Evolutionary conservation across 2,797 vertebrate genomes (phyloP), one percentile per base, ranked within the genome.

Genomic region (Coccyzus lansbergi): DNA sequence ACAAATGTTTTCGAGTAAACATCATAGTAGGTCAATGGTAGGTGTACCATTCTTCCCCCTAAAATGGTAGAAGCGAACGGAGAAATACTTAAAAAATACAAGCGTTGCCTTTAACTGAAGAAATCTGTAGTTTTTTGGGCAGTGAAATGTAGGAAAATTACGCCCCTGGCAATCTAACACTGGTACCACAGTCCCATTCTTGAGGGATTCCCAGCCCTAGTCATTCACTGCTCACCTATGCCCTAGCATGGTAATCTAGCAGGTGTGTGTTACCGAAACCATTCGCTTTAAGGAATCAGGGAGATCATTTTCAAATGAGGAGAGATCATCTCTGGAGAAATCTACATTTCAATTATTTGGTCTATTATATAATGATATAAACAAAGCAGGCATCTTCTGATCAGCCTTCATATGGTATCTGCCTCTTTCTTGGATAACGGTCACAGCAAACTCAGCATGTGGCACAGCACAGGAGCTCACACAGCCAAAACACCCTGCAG

Each of bases 1-100:
- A 80, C 14, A n/a, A 12, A 38, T 48, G 72, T 93, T 94, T 96
- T 86, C n/a, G 92, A 84, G 29, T 28, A 82, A 94, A 46, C 79
- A 69, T 48, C 8, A 7, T 83, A 60, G 53, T 6, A 78, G 5
- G n/a, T 33, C 55, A 72, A 11, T 33, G 21, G 31, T 91, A 81
- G 19, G 7, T 15, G 21, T 21, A 62, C 33, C 2, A 7, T 55
- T 68, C 62, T 55, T 31, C 22, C 68, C 33, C n/a, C n/a, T 11
- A 42, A 87, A 70, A 29, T 36, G 31, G 49, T 53, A 68, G 44
- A 51, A 22, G 49, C 6, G 60, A 89, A 78, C n/a, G 88, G 46
- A 38, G 36, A 93, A 94, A 81, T 48, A 31, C 55, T 94, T 55
- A 42, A 83, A 70, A 88, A 71, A 10, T 3, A 42, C 62, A 63